Percentiles rank a stretch among this genome's conserved stretches.
phyloP scores from a whole-genome alignment of 2,113 vertebrate species.

The Vimba vimba region DNA sequence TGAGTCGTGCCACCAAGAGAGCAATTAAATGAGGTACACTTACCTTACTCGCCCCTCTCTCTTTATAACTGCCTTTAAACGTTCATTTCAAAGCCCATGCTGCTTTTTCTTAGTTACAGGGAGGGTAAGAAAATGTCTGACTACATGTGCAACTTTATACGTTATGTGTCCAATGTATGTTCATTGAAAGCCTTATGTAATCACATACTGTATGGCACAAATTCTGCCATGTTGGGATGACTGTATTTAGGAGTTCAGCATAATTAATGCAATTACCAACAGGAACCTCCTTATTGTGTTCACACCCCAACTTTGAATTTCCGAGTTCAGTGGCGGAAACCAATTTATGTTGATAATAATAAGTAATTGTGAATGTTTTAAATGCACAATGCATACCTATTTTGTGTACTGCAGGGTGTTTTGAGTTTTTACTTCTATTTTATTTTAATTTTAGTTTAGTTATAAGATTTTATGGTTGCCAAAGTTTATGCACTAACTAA shows the following conservation, averaged over 20 bases:
- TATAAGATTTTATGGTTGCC: background rate
- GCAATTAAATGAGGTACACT: constrained; percentile 67
- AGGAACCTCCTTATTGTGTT: constrained; percentile 4
- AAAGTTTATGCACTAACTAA: background rate
- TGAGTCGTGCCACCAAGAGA: constrained; percentile 60
- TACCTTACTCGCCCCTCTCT: constrained; percentile 53
- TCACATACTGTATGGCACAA: background rate
- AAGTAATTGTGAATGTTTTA: background rate
- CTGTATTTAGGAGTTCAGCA: background rate
- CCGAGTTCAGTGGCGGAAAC: background rate
- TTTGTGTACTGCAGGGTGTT: background rate
- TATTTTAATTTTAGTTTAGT: background rate
- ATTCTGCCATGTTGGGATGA: background rate
- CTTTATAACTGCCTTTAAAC: constrained; percentile 50
- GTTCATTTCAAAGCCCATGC: constrained; percentile 47
- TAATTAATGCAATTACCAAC: constrained; percentile 5
- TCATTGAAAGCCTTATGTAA: background rate
- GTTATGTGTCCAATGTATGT: background rate
- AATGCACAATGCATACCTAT: background rate
- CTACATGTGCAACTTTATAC: background rate
- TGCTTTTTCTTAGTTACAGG: constrained; percentile 48
- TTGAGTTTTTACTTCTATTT: background rate
- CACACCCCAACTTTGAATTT: constrained; percentile 14
- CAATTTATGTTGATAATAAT: background rate
- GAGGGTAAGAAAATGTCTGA: constrained; percentile 30